A percentile compares a stretch with the other conserved stretches of the same genome.
Evolutionary conservation across 2,888 invertebrate genomes (phyloP).

Genomic region (Erannis defoliaria): DNA sequence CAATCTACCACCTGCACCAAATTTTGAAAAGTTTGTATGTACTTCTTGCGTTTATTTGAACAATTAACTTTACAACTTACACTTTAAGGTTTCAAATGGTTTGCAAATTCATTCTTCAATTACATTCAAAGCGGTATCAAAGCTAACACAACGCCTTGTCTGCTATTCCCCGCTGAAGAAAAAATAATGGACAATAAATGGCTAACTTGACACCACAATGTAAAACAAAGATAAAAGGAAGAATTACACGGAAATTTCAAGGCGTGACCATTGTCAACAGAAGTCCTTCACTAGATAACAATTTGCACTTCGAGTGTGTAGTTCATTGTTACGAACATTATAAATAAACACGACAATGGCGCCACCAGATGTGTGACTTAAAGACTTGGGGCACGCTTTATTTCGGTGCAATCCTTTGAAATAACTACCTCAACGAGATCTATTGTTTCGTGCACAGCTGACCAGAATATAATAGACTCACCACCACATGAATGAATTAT

Average conservation of each 20-base stretch:
- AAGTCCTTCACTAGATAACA: slow-evolving; percentile 76
- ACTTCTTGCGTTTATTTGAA: not conserved
- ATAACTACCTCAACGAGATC: slow-evolving; percentile 22
- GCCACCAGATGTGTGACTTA: slow-evolving; percentile 71
- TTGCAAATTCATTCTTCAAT: slow-evolving; percentile 41
- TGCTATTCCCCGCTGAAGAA: slow-evolving; percentile 68
- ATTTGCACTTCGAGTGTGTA: slow-evolving; percentile 79
- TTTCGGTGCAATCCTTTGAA: slow-evolving; percentile 63
- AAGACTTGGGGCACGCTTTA: slow-evolving; percentile 26
- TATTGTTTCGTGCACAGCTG: slow-evolving; percentile 20
- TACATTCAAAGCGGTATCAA: slow-evolving; percentile 64
- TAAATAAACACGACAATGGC: slow-evolving; percentile 77
- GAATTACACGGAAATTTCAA: slow-evolving; percentile 83
- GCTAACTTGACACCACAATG: slow-evolving; percentile 78
- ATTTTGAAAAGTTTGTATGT: slow-evolving; percentile 7
- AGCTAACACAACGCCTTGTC: slow-evolving; percentile 81
- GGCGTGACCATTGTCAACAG: slow-evolving; percentile 75
- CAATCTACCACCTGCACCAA: slow-evolving; percentile 58
- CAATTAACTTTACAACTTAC: not conserved
- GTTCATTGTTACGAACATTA: slow-evolving; percentile 71
- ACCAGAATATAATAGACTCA: slow-evolving; percentile 23
- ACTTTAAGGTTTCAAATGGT: not conserved
- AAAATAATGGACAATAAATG: slow-evolving; percentile 79
- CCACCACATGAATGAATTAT: slow-evolving; percentile 9
- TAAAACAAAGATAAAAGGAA: slow-evolving; percentile 75